A percentile compares a stretch with the other conserved stretches of the same genome.
These are phyloP conservation scores for Pyrochroa serraticornis DNA, from an alignment of 2,888 invertebrate species.

Conservation along the genomic window DNA sequence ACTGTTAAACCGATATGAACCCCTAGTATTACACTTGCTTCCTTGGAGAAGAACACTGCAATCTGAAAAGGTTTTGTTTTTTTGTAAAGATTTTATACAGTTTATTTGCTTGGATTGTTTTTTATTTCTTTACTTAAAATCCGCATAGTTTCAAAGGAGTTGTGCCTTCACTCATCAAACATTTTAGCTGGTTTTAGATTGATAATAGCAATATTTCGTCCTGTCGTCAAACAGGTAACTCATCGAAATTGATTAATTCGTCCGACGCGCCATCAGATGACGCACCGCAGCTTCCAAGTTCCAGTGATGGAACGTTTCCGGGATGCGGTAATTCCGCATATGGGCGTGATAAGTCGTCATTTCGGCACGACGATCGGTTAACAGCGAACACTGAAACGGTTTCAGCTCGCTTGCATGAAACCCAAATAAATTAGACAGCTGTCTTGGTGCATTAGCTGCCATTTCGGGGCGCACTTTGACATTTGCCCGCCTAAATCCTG, in stretches of 20 bases:
- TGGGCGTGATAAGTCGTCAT: conserved; percentile 23
- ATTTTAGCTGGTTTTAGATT: too few species aligned
- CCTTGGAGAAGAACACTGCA: too few species aligned
- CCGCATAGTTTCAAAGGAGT: too few species aligned
- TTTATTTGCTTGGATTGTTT: too few species aligned
- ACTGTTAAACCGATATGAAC: too few species aligned
- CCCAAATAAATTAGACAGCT: conserved; percentile 26
- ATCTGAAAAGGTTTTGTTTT: too few species aligned
- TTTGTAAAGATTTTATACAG: too few species aligned
- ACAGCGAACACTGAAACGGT: conserved; percentile 25
- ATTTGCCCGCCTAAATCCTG: conserved; percentile 25
- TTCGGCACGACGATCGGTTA: conserved; percentile 22
- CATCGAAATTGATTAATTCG: conserved; percentile 4
- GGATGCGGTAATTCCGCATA: conserved; percentile 5
- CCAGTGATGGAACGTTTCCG: conserved; percentile 16
- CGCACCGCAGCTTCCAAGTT: conserved; percentile 10
- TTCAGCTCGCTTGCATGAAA: conserved; percentile 24
- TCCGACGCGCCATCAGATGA: conserved; percentile 8
- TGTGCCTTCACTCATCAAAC: too few species aligned
- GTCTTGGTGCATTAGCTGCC: conserved; percentile 27
- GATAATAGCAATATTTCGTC: too few species aligned
- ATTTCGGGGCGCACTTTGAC: conserved; percentile 24
- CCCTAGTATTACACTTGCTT: too few species aligned
- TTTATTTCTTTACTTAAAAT: too few species aligned
- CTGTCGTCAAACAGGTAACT: too few species aligned